Evolutionary conservation across 2,113 vertebrate species (phyloP).

Genomic region (Sceloporus tristichus): DNA sequence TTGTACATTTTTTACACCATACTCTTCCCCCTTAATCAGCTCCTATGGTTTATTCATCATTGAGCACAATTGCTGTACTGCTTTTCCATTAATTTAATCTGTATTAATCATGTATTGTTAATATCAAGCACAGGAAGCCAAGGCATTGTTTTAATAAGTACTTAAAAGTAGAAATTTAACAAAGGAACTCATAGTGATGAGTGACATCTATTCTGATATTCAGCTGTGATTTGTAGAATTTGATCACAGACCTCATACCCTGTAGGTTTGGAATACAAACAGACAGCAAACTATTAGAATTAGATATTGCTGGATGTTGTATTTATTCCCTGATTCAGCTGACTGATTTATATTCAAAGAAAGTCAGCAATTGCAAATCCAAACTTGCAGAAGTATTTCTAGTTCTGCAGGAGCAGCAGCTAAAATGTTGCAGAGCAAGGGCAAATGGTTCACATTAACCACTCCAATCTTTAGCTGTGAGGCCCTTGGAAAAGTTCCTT

Average conservation of each 20-base stretch:
- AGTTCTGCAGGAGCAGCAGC: neutral
- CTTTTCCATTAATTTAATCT: constrained; percentile 41
- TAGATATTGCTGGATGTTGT: accelerated
- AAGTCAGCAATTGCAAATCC: neutral
- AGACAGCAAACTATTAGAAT: constrained; percentile 14
- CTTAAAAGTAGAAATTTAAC: constrained; percentile 11
- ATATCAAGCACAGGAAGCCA: constrained; percentile 35
- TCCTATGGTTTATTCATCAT: constrained; percentile 22
- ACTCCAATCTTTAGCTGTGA: neutral
- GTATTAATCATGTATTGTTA: constrained; percentile 34
- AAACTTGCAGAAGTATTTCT: constrained; percentile 4
- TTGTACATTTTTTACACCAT: neutral
- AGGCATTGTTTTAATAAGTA: neutral
- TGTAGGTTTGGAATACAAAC: neutral
- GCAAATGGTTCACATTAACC: neutral
- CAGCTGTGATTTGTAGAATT: constrained; percentile 9
- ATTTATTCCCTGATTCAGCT: neutral
- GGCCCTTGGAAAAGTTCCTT: neutral
- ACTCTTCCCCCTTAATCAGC: neutral
- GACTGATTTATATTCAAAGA: neutral
- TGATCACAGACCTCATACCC: neutral
- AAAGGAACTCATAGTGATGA: neutral
- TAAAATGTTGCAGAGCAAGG: neutral
- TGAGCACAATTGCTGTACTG: neutral
- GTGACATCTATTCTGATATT: neutral